Base-by-base conservation (phyloP, 1,140 invertebrate species). In the Eueides isabella region DNA sequence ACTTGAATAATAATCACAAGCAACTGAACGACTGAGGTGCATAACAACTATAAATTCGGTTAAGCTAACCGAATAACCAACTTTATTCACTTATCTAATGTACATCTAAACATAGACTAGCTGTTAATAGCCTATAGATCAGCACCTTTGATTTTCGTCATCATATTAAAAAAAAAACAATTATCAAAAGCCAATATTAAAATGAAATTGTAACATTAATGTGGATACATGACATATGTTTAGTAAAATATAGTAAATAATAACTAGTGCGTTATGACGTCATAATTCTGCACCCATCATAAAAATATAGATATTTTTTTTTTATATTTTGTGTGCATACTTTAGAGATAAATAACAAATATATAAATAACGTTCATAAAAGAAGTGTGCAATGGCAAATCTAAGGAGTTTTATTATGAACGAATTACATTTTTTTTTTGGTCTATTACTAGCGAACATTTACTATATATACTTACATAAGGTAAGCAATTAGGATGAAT, bases 101-200 rank as follows among this genome's bases (percentile, higher is more conserved):
- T 48, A 48, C 16, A 48, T 19, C 3, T 55, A 55, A 12, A 26
- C 7, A 55, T 23, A 55, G 48, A 55, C 48, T 55, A 55, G 48
- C 48, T 55, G 48, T 23, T 55, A 55, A 11, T 55, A 55, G 48
- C 48, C 23, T 55, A 55, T 55, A 9, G 48, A 55, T 55, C 48
- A 55, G 48, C 48, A 55, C 48, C 48, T 55, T 12, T 55, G 48
- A 55, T 23, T 55, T 55, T 55, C 23, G 48, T 55, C 48, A 55
- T 26, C 26, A 23, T 26, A 23, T 55, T 26, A 26, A 55, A 55
- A 55, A 26, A 55, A 55, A 55, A 55, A 55, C 48, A 9, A 2
- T 55, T 55, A 55, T 55, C 48, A 55, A 55, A 55, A 55, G 19
- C 48, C 48, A 55, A 26, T 55, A 23, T 55, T 7, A 23, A 14